phyloP scores from a whole-genome alignment of 2,888 invertebrate species.

The Hylaea fasciaria region DNA sequence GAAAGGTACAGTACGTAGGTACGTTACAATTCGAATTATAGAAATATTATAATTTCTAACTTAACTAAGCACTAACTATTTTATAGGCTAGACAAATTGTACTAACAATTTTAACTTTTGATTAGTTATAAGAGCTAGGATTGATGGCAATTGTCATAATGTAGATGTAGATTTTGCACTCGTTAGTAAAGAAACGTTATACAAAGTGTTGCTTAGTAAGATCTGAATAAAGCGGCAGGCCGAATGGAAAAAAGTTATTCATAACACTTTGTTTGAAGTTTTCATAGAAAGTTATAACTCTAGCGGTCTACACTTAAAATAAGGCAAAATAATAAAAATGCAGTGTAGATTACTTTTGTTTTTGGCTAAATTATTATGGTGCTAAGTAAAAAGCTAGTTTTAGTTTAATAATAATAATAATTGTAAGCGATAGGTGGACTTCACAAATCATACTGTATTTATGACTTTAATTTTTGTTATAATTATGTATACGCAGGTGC shows the following conservation, averaged over 20 bases:
- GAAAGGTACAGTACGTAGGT: slow-evolving; percentile 8
- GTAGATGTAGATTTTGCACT: slow-evolving; percentile 23
- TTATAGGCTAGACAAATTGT: slow-evolving; percentile 56
- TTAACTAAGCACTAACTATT: slow-evolving; percentile 51
- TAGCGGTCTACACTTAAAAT: slow-evolving; percentile 11
- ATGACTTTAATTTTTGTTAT: slow-evolving; percentile 1
- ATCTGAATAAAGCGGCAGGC: slow-evolving; percentile 21
- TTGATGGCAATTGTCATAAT: slow-evolving; percentile 2
- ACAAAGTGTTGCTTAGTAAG: slow-evolving; percentile 26
- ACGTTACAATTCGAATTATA: slow-evolving; percentile 26
- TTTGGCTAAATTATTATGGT: slow-evolving; percentile 53
- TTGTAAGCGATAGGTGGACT: slow-evolving; percentile 38
- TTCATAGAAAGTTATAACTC: slow-evolving; percentile 10
- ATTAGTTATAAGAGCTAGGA: slow-evolving; percentile 1
- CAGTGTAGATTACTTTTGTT: slow-evolving; percentile 22
- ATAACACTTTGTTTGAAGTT: slow-evolving; percentile 29
- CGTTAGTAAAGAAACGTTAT: slow-evolving; percentile 23
- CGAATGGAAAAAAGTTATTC: slow-evolving; percentile 12
- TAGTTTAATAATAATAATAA: slow-evolving; percentile 36
- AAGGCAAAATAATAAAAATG: slow-evolving; percentile 12
- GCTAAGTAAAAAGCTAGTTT: slow-evolving; percentile 55
- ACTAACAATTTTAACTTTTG: slow-evolving; percentile 48
- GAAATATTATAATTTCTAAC: slow-evolving; percentile 32
- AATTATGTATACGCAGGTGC: background rate
- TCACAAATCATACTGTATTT: slow-evolving; percentile 26